Evolutionary conservation across 1,140 invertebrate species (phyloP), one percentile per base, ranked within the genome.

Genomic region (Dreissena polymorpha): DNA sequence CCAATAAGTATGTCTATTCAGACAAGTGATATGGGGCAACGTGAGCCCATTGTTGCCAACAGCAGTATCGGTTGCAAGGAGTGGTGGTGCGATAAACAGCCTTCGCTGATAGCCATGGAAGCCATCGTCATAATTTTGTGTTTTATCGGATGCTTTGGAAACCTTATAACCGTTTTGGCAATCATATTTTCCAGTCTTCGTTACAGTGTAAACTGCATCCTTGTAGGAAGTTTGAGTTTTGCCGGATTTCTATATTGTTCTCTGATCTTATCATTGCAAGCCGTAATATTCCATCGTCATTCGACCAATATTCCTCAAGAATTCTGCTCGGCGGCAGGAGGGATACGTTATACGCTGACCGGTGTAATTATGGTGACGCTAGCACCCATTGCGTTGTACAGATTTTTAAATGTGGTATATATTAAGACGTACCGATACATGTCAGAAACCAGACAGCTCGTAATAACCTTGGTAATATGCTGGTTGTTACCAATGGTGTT

Each of bases 141-240:
- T 21, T 68, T 87, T 3, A 29, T 86, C 16, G 90, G 90, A 29
- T 86, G 85, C 25, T 83, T 88, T 21, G 90, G 90, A 69, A 91
- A 91, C 74, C 82, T 88, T 14, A 85, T 91, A 16, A 91, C 90
- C 10, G 87, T 91, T 6, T 78, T 90, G 14, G 90, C 90, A n/a
- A 91, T 91, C 50, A 27, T 89, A 25, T 90, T 87, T 18, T 89
- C 88, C 39, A 88, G 87, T 64, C 83, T 91, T 6, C 77, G 87
- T 21, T 88, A 78, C 71, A 89, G 89, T 67, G 85, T 91, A 16
- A 91, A 91, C 86, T 89, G 90, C 67, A 88, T 91, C 65, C 78
- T 91, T 6, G 90, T 91, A 71, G 89, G 90, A 21, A 89, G 90
- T 80, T 86, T 89, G 64, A 91, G 90, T 71, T 72, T 89, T 60